Percentiles rank a stretch among this genome's conserved stretches.
These are phyloP conservation scores for Dynastes tityus DNA, from an alignment of 2,888 invertebrate species.

Conservation along the genomic window DNA sequence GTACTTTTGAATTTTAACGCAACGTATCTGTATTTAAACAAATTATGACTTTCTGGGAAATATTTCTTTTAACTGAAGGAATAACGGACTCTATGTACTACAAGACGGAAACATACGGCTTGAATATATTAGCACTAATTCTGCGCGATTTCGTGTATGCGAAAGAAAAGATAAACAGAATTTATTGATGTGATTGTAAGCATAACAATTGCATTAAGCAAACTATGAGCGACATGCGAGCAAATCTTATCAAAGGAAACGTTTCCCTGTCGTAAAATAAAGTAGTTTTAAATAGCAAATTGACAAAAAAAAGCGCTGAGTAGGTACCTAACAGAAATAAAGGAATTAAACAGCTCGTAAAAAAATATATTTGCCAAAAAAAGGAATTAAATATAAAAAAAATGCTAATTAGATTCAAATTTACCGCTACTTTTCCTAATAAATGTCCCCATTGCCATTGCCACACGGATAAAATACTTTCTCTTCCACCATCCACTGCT, in stretches of 20 bases:
- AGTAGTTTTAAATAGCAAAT: not conserved
- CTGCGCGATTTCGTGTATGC: not conserved
- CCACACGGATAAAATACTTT: conserved; percentile 94
- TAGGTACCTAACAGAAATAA: too few relatives aligned
- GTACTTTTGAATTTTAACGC: too few relatives aligned
- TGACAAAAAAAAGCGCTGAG: not conserved
- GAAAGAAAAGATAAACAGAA: conserved; percentile 8
- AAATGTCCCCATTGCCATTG: conserved; percentile 96
- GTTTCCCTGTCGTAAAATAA: not conserved
- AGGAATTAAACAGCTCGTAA: too few relatives aligned
- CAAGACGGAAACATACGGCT: not conserved
- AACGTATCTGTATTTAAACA: too few relatives aligned
- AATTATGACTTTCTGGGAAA: too few relatives aligned
- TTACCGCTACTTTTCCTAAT: conserved; percentile 94
- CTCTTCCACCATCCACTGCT: conserved; percentile 90
- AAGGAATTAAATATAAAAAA: too few relatives aligned
- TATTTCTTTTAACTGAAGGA: too few relatives aligned
- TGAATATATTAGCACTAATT: conserved; percentile 10
- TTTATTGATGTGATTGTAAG: not conserved
- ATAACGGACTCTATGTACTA: too few relatives aligned
- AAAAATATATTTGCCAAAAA: too few relatives aligned
- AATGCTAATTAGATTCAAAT: conserved; percentile 60
- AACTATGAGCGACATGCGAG: conserved; percentile 21
- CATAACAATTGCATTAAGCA: conserved; percentile 4
- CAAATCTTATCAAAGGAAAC: not conserved